Evolutionary conservation across 2,113 vertebrate species (phyloP).

Genomic region (Cheilinus undulatus): DNA sequence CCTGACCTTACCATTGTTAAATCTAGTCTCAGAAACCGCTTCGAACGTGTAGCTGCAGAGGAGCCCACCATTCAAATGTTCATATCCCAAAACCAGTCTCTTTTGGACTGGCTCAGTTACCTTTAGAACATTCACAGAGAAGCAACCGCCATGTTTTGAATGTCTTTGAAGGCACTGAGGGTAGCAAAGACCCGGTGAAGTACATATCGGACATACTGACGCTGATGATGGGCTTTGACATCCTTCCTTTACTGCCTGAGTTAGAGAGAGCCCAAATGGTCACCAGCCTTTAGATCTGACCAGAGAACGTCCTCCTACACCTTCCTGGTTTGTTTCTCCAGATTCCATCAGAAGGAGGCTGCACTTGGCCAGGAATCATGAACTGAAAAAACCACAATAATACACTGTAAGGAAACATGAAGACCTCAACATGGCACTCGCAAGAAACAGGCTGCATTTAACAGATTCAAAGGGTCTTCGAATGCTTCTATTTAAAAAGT

Average conservation of each 20-base stretch:
- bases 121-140: not conserved
- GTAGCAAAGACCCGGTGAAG: not conserved
- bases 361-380: not conserved
- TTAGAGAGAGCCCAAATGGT: constrained; percentile 9
- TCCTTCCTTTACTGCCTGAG: not conserved
- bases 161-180: not conserved
- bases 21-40: not conserved
- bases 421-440: not conserved
- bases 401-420: not conserved
- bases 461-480: too few relatives aligned
- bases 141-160: not conserved
- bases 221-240: not conserved
- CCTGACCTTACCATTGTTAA: too few relatives aligned
- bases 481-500: too few relatives aligned
- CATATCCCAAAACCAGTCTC: not conserved
- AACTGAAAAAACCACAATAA: not conserved
- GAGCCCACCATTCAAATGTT: not conserved
- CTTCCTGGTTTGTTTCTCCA: constrained; percentile 14
- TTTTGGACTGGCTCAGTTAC: not conserved
- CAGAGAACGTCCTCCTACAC: not conserved
- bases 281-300: not conserved
- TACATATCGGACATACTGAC: not conserved
- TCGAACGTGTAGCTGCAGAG: not conserved
- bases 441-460: constrained; percentile 9
- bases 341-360: constrained; percentile 7